Percentiles rank a stretch among this genome's conserved stretches.
Evolutionary conservation across 1,140 invertebrate genomes (phyloP).

Genomic region (Drosophila subobscura): DNA sequence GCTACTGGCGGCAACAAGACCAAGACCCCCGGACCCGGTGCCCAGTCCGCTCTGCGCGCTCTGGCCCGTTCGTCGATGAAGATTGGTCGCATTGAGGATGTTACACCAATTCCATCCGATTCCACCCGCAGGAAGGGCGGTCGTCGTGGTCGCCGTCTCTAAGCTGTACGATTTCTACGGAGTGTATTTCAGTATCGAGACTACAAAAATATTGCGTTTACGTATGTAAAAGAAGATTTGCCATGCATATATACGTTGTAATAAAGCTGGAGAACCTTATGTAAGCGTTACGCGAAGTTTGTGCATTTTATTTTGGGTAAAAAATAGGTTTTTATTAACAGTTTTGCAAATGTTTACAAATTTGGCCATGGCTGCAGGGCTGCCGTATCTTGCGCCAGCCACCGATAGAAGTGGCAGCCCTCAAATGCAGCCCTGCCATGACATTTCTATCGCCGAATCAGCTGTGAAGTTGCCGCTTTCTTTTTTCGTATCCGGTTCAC

Average conservation of each 20-base stretch:
- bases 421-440: constrained; percentile 25
- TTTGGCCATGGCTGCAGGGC: neutral
- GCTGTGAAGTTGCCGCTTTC: constrained; percentile 53
- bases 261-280: constrained; percentile 43
- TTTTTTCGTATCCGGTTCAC: constrained; percentile 76
- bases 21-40: constrained; percentile 99
- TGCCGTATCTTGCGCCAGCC: constrained; percentile 4
- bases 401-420: constrained; percentile 22
- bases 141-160: constrained; percentile 99
- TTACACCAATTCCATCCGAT: constrained; percentile 99
- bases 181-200: constrained; percentile 2
- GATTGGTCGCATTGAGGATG: constrained; percentile 99
- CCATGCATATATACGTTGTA: constrained; percentile 33
- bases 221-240: constrained; percentile 38
- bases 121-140: constrained; percentile 99
- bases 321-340: neutral
- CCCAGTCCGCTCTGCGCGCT: constrained; percentile 98
- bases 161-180: constrained; percentile 83
- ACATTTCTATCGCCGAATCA: constrained; percentile 49
- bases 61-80: constrained; percentile 99
- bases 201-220: constrained; percentile 26
- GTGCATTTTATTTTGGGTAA: neutral
- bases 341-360: constrained; percentile 36
- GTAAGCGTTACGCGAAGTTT: constrained; percentile 5
- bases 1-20: constrained; percentile 99